phyloP scores from a whole-genome alignment of 2,113 vertebrate species.

The Tupaia chinensis region DNA sequence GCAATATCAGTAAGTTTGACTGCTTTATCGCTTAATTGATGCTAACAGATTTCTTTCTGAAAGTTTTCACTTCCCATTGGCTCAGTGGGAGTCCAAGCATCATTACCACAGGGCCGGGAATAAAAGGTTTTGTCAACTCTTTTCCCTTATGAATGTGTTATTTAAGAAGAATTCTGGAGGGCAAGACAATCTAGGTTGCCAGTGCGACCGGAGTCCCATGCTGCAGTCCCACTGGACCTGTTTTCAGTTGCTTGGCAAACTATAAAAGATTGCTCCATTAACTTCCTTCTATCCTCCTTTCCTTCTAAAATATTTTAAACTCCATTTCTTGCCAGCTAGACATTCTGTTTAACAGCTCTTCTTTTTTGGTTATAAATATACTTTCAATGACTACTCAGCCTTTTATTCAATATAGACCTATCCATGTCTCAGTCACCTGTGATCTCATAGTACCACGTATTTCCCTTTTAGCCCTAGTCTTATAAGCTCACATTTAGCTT shows the following conservation, averaged over 20 bases:
- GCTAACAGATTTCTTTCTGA: slow-evolving; percentile 42
- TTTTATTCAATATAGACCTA: background rate
- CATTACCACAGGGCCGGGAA: slow-evolving; percentile 12
- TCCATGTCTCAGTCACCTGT: background rate
- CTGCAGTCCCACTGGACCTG: background rate
- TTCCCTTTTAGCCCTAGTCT: background rate
- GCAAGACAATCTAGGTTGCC: background rate
- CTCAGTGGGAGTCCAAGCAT: slow-evolving; percentile 43
- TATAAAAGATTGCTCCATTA: background rate
- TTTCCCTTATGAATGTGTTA: background rate
- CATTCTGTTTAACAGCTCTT: background rate
- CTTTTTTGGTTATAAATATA: background rate
- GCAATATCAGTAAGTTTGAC: background rate
- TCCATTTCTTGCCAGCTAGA: background rate
- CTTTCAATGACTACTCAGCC: background rate
- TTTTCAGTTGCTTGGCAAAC: background rate
- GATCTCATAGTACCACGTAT: too few relatives aligned
- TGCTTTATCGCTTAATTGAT: slow-evolving; percentile 29
- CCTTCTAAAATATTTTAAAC: background rate
- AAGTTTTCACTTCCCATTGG: background rate
- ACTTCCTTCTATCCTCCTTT: background rate
- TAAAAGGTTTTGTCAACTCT: background rate
- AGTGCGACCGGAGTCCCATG: background rate
- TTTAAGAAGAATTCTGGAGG: background rate
- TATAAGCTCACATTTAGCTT: background rate